These are phyloP conservation scores for Psylliodes chrysocephalus DNA, from an alignment of 2,888 invertebrate species.

Conservation along the genomic window DNA sequence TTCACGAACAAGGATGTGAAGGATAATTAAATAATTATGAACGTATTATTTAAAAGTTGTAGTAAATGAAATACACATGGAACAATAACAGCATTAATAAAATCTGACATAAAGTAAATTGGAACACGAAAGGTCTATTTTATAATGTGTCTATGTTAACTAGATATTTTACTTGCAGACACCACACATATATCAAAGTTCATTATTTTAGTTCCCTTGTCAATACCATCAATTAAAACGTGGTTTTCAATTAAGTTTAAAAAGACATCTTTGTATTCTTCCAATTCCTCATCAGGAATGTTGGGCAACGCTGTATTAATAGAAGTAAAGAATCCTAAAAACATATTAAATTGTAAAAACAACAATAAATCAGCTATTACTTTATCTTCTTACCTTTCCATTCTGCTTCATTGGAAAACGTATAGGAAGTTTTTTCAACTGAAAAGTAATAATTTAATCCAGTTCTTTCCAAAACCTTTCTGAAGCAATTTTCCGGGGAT, in stretches of 20 bases:
- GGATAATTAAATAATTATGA: too few relatives aligned
- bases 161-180: too few relatives aligned
- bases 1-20: too few relatives aligned
- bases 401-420: neutral
- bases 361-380: neutral
- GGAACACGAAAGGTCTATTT: too few relatives aligned
- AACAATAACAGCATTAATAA: too few relatives aligned
- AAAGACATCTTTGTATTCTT: constrained; percentile 3
- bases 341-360: neutral
- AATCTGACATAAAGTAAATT: too few relatives aligned
- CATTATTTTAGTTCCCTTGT: too few relatives aligned
- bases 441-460: neutral
- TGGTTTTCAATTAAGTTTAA: neutral
- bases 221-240: neutral
- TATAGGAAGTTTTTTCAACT: neutral
- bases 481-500: neutral
- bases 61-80: too few relatives aligned
- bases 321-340: neutral
- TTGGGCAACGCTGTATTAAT: neutral
- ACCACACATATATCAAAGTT: too few relatives aligned
- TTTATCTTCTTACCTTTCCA: constrained; percentile 1
- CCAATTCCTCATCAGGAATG: neutral
- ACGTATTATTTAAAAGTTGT: too few relatives aligned
- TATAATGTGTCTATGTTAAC: too few relatives aligned
- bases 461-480: neutral